Evolutionary conservation across 2,888 invertebrate genomes (phyloP), one percentile per base, ranked within the genome.

Genomic region (Mantis religiosa): DNA sequence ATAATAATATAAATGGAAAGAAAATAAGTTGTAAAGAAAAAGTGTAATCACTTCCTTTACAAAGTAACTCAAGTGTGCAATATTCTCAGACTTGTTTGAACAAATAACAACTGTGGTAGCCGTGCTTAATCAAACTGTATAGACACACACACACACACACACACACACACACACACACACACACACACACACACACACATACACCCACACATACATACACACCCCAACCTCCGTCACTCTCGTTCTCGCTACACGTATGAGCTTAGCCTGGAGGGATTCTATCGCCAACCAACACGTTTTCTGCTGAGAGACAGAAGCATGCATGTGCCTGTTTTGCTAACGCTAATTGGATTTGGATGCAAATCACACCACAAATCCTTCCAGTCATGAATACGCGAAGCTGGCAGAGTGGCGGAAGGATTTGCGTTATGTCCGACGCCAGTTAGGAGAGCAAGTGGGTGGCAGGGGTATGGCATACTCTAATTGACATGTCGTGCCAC

Each of bases 301-400:
- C 54, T 71, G 54, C 20, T 71, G 54, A 71, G 54, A 71, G 54
- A 28, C 54, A 14, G 30, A 28, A 34, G 30, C 30, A 84, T 9
- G 25, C 30, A 84, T 28, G 34, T 28, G 34, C 87, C 28, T 87
- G 82, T 87, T 87, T 87, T 87, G 87, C 82, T 87, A 87, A 82
- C 82, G 41, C 82, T 87, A 87, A 87, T 87, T 87, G 87, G 82
- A 87, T 87, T 87, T 87, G 82, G 82, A 87, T 87, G 87, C 87
- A 87, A 87, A 87, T 87, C 87, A 87, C 87, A 87, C 82, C 87
- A 41, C 82, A 87, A 87, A 87, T 87, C 87, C 87, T 82, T 87
- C 82, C 82, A 82, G 82, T 82, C 87, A 82, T 87, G 82, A 34
- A 87, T 85, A 47, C 41, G n/a, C 47, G 54, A 71, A 71, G 54